Evolutionary conservation across 2,888 invertebrate species (phyloP).

Genomic region (Drosophila nigricruria): DNA sequence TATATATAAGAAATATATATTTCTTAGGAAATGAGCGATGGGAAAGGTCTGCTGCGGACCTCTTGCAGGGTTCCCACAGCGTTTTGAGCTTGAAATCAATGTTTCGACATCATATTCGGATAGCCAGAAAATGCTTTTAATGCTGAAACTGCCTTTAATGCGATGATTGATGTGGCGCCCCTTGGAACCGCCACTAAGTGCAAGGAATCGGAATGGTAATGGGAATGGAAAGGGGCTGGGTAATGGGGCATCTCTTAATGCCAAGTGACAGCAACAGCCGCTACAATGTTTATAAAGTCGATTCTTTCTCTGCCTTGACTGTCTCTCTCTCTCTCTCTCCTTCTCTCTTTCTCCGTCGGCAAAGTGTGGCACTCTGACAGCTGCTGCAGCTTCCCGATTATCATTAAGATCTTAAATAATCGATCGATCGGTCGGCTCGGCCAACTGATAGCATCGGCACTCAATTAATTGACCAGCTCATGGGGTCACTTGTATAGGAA

Average conservation of each 20-base stretch:
- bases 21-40: conserved; percentile 56
- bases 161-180: conserved; percentile 80
- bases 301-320: no score
- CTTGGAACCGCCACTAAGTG: conserved; percentile 38
- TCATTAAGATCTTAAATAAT: conserved; percentile 29
- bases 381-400: conserved; percentile 31
- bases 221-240: neutral
- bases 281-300: conserved; percentile 14
- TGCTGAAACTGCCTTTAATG: conserved; percentile 50
- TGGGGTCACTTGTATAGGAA: conserved; percentile 38
- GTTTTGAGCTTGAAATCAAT: conserved; percentile 54
- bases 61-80: conserved; percentile 57
- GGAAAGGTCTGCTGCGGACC: conserved; percentile 37
- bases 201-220: conserved; percentile 17
- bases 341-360: neutral
- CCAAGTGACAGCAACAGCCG: conserved; percentile 54
- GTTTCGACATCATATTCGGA: conserved; percentile 22
- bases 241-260: conserved; percentile 39
- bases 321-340: neutral
- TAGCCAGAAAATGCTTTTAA: conserved; percentile 32
- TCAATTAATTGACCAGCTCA: conserved; percentile 37
- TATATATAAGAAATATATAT: conserved; percentile 17
- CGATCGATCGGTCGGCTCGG: conserved; percentile 5
- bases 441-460: conserved; percentile 33
- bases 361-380: conserved; percentile 27